Percentiles rank a stretch among this genome's conserved stretches.
These are phyloP conservation scores for Willowsia nigromaculata DNA, from an alignment of 2,888 invertebrate species.

Conservation along the genomic window DNA sequence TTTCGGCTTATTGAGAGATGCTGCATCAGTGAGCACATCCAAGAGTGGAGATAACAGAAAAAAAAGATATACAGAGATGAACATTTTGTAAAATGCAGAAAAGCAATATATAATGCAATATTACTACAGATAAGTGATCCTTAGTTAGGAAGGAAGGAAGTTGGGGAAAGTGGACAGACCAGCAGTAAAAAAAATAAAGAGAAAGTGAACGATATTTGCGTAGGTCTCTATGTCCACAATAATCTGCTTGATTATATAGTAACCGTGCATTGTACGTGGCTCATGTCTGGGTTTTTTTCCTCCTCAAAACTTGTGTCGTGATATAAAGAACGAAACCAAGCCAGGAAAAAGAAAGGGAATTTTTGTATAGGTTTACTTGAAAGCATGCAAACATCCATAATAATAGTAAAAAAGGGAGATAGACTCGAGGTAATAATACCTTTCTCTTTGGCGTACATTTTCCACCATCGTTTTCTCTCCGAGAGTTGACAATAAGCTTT, in stretches of 20 bases:
- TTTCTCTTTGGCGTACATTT: neutral
- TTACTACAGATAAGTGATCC: slow-evolving; percentile 10
- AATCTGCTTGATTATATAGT: neutral
- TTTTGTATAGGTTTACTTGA: too few species aligned
- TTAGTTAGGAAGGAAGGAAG: neutral
- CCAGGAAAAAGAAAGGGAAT: neutral
- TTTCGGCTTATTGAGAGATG: neutral
- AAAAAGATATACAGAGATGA: neutral
- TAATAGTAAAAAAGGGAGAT: slow-evolving; percentile 3
- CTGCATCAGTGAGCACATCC: neutral
- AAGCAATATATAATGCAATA: slow-evolving; percentile 16
- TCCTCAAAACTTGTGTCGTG: too few species aligned
- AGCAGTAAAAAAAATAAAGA: slow-evolving; percentile 1
- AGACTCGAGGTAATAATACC: neutral
- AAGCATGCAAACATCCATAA: neutral
- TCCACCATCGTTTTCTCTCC: neutral
- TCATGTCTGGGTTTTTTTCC: too few species aligned
- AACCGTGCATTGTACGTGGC: too few species aligned
- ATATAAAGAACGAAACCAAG: neutral
- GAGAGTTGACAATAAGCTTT: neutral
- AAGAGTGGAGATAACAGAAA: neutral
- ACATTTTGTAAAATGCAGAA: neutral
- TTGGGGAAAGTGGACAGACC: neutral
- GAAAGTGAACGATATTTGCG: neutral
- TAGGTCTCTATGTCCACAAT: neutral